Evolutionary conservation across 2,888 invertebrate genomes (phyloP), one percentile per base, ranked within the genome.

Genomic region (Andrena fulva): DNA sequence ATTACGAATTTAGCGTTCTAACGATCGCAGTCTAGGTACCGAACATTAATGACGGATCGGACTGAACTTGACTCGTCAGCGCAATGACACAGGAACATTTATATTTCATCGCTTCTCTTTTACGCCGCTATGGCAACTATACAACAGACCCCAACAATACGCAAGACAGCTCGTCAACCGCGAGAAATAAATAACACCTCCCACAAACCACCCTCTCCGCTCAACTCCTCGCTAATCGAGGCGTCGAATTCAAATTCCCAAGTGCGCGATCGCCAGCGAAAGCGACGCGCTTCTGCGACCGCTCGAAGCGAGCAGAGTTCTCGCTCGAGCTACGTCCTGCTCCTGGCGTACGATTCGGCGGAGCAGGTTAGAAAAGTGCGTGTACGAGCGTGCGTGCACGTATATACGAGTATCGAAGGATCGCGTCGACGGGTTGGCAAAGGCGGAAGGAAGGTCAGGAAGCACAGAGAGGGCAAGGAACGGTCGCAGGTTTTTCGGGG

Each of bases 81-180:
- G 54, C 71, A 64, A 84, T 75, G 83, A 85, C 70, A 82, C 72
- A 85, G 56, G 59, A 52, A 69, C 33, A 60, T 56, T 67, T 66
- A 54, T 50, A 63, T 77, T 81, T 71, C 72, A 83, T 81, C 82
- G 71, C 87, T 82, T 86, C 60, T 88, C 76, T 87, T 83, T 85
- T 35, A 24, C 27, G 85, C 77, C 81, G 60, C 86, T 86, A 87
- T 87, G 82, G 85, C 85, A 89, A 89, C 88, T 52, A 16, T 35
- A 7, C 62, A 10, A 74, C n/a, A 52, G 48, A 35, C 16, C 10
- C 20, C 5, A 50, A 35, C 10, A 60, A 29, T 27, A 50, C 29
- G 10, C 8, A 12, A 42, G 16, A 60, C 4, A 5, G 48, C 10
- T 27, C 10, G 42, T 54, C 10, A 24, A 33, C 33, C 16, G n/a